phyloP scores from a whole-genome alignment of 2,113 vertebrate species.

The Malaclemys terrapin region DNA sequence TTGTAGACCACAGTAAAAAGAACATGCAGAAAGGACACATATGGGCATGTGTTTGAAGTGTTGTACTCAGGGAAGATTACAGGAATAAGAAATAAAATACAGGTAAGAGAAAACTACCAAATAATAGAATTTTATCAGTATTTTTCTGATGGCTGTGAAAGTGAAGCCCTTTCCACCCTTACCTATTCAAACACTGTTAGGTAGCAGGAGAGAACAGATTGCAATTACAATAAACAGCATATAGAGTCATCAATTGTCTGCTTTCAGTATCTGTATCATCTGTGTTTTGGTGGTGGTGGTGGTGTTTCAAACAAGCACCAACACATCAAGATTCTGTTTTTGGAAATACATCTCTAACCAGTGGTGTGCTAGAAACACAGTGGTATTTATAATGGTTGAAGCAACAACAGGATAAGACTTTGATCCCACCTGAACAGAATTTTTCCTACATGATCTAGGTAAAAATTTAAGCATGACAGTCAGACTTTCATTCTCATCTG shows the following conservation, averaged over 20 bases:
- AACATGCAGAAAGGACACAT: background rate
- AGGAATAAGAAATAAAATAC: background rate
- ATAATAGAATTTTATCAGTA: background rate
- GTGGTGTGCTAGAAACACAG: background rate
- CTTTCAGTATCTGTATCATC: conserved; percentile 13
- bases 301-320: background rate
- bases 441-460: background rate
- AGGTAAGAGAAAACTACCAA: background rate
- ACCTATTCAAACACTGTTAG: background rate
- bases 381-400: background rate
- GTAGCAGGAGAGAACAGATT: background rate
- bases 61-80: background rate
- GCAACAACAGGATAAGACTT: background rate
- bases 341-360: background rate
- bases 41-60: background rate
- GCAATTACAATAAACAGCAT: background rate
- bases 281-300: background rate
- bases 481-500: background rate
- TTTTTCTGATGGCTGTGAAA: background rate
- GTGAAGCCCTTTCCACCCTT: background rate
- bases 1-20: background rate
- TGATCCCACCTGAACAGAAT: background rate
- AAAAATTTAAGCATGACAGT: background rate
- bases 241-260: conserved; percentile 58
- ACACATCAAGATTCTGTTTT: background rate